Evolutionary conservation across 2,888 invertebrate genomes (phyloP), one percentile per base, ranked within the genome.

Genomic region (Apodemia duryi): DNA sequence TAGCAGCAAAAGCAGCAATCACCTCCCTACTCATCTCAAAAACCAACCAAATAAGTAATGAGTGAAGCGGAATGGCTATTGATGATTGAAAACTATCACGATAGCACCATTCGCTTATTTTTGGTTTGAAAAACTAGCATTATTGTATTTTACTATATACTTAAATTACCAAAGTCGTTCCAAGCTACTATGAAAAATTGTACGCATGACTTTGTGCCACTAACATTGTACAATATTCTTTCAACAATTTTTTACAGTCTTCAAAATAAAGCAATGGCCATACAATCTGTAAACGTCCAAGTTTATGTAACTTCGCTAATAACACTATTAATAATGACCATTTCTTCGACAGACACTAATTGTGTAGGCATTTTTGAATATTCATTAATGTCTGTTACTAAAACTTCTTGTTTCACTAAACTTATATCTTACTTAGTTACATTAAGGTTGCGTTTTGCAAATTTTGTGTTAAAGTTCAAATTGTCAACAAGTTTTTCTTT

Each of bases 241-340:
- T 70, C 66, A 67, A 28, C 29, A 62, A 75, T 75, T 75, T 68
- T 71, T 67, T 74, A 70, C 74, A 73, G 76, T 80, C 75, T 72
- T 75, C 74, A 75, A 73, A 67, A 64, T 71, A 67, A 66, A n/a
- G 75, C 73, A 76, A 77, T 70, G 68, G 68, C 61, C 66, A 67
- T 64, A 69, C 71, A 49, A 73, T 73, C 65, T 63, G 65, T 76
- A 75, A 68, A 71, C 66, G 75, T 74, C 71, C 68, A 75, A 75
- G 70, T 80, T 81, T 77, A 75, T 74, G 75, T 76, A 80, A 83
- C 81, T 80, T 80, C 70, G 75, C 74, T 79, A 79, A 80, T 79
- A 80, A 75, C 73, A 73, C 70, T 74, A 77, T 80, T 76, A 68
- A 72, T 73, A 72, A 76, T 72, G 67, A 68, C 67, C 69, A 68